phyloP scores from a whole-genome alignment of 2,797 vertebrate species.

The Brotula barbata region DNA sequence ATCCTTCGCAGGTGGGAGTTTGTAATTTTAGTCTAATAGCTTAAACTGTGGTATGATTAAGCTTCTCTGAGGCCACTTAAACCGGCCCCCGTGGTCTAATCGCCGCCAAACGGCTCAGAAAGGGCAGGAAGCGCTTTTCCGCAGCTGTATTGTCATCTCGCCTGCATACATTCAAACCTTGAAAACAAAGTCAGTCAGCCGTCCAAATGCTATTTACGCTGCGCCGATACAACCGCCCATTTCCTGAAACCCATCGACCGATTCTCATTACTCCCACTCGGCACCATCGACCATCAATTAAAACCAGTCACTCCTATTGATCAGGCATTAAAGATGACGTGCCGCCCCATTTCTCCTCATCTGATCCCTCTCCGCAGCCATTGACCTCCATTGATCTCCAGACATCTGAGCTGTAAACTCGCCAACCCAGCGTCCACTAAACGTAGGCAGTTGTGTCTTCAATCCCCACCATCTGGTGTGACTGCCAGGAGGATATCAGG shows the following conservation, averaged over 20 bases:
- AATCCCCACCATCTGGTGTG: conserved; percentile 32
- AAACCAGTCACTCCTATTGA: conserved; percentile 67
- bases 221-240: conserved; percentile 37
- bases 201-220: conserved; percentile 35
- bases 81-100: too few species aligned
- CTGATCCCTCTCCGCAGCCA: conserved; percentile 26
- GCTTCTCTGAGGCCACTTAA: conserved; percentile 28
- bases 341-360: conserved; percentile 44
- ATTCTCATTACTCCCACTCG: conserved; percentile 55
- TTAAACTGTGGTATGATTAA: conserved; percentile 28
- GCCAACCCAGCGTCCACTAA: conserved; percentile 12
- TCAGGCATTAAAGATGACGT: conserved; percentile 49
- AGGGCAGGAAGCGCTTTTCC: background rate
- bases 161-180: conserved; percentile 15
- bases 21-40: conserved; percentile 32
- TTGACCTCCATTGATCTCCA: conserved; percentile 57
- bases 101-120: background rate
- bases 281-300: conserved; percentile 56
- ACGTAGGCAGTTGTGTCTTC: conserved; percentile 4
- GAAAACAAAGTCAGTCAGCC: conserved; percentile 10
- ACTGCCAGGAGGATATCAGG: conserved; percentile 11
- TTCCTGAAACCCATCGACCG: conserved; percentile 49
- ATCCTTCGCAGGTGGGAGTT: conserved; percentile 6
- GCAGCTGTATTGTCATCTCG: background rate
- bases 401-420: conserved; percentile 54